Conservation (phyloP, 2,888 invertebrate species). For the Acanthosepion lycidas region DNA sequence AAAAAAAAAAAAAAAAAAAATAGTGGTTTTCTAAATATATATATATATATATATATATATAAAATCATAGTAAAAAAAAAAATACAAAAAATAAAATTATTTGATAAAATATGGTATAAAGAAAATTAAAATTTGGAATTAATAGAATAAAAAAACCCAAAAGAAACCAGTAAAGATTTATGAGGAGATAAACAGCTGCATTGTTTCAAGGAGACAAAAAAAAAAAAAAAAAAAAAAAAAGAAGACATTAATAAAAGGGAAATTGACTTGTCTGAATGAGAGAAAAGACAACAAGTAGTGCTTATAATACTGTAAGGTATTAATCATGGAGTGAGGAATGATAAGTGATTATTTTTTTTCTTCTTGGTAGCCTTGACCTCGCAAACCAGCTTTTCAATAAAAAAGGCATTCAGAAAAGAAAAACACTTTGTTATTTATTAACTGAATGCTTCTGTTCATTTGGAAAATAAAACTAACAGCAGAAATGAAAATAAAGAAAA, state of each 20-base stretch:
- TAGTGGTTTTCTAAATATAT: too few species aligned
- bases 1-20: too few species aligned
- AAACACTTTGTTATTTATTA: not conserved
- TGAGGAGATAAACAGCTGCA: not conserved
- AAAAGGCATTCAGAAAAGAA: not conserved
- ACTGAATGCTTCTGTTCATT: not conserved
- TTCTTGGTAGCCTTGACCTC: not conserved
- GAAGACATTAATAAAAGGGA: not conserved
- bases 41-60: too few species aligned
- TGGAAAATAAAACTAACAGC: not conserved
- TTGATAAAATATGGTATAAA: not conserved
- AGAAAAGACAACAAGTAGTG: not conserved
- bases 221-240: not conserved
- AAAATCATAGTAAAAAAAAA: too few species aligned
- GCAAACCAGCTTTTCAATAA: not conserved
- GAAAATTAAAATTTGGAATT: not conserved
- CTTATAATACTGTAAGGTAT: not conserved
- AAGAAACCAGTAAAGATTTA: not conserved
- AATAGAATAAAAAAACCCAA: not conserved
- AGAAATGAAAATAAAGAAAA: not conserved
- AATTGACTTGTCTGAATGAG: not conserved
- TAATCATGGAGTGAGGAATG: not conserved
- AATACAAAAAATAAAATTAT: not conserved
- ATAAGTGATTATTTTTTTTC: not conserved
- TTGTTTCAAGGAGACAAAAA: not conserved